Evolutionary conservation across 2,797 vertebrate species (phyloP).

Genomic region (Nyctibius grandis): DNA sequence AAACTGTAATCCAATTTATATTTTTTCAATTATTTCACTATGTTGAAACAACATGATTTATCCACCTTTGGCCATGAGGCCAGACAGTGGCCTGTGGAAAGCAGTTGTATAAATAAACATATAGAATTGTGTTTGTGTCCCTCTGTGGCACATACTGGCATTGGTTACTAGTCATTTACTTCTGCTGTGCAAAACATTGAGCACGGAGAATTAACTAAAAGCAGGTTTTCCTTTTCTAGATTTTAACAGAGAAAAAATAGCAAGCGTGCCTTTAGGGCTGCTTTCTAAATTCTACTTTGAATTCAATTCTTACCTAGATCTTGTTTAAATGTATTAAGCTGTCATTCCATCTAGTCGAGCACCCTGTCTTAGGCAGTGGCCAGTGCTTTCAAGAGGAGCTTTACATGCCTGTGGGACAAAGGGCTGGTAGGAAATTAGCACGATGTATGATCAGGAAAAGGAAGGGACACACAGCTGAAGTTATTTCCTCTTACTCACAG

Average conservation of each 20-base stretch:
- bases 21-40: not conserved
- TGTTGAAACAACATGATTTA: not conserved
- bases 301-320: not conserved
- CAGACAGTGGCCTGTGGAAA: not conserved
- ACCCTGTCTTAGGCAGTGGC: not conserved
- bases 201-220: conserved; percentile 3
- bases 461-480: not conserved
- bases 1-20: not conserved
- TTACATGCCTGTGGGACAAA: not conserved
- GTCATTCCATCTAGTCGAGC: not conserved
- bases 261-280: not conserved
- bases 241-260: not conserved
- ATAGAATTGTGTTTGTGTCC: not conserved
- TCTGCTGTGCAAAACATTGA: not conserved
- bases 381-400: not conserved
- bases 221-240: not conserved
- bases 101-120: not conserved
- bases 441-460: not conserved
- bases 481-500: not conserved
- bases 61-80: not conserved
- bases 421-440: not conserved
- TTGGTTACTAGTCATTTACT: not conserved
- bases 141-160: not conserved
- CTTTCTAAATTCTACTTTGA: not conserved
- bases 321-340: not conserved